phyloP scores from a whole-genome alignment of 1,140 invertebrate genomes.

The Centruroides sculpturatus region DNA sequence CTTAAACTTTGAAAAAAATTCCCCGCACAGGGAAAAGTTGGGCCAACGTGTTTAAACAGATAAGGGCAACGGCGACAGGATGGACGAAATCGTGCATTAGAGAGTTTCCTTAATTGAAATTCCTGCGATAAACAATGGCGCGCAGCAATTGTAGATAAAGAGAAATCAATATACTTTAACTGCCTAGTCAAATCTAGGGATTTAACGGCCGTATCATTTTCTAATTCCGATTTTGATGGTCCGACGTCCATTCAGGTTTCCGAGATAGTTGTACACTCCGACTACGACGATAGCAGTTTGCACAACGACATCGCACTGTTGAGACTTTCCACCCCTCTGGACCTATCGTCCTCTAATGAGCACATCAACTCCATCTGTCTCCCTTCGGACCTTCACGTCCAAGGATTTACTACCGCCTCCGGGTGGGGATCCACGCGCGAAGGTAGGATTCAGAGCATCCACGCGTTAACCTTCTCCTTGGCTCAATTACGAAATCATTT shows the following conservation, averaged over 20 bases:
- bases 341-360: background rate
- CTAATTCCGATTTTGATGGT: background rate
- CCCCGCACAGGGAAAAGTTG: no score
- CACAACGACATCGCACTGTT: conserved; percentile 27
- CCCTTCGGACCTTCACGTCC: conserved; percentile 44
- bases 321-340: conserved; percentile 14
- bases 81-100: no score
- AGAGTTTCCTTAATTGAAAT: background rate
- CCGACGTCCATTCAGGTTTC: background rate
- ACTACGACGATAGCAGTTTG: conserved; percentile 21
- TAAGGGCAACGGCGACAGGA: no score
- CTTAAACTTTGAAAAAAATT: no score
- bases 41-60: no score
- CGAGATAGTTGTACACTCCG: conserved; percentile 6
- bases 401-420: conserved; percentile 3
- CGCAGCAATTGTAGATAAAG: background rate
- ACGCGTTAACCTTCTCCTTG: no score
- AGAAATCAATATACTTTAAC: background rate
- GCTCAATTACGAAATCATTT: no score
- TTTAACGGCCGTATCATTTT: background rate
- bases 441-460: background rate
- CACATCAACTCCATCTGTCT: conserved; percentile 82
- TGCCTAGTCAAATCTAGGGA: no score
- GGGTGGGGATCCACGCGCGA: conserved; percentile 9
- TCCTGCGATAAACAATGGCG: no score